Evolutionary conservation across 2,888 invertebrate genomes (phyloP).

Genomic region (Drosophila macrothrix): DNA sequence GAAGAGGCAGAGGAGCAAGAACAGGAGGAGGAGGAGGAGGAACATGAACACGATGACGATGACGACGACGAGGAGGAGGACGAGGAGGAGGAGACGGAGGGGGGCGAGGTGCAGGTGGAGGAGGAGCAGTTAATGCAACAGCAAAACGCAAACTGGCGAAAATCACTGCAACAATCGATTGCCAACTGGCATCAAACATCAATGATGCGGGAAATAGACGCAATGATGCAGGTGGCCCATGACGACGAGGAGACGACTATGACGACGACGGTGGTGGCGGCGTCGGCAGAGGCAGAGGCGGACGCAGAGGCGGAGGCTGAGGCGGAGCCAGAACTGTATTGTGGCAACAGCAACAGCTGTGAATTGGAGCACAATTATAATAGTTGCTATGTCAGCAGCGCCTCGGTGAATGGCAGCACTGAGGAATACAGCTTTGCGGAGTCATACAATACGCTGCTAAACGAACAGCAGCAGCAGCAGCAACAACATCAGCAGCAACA

Average conservation of each 20-base stretch:
- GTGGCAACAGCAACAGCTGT: slow-evolving; percentile 15
- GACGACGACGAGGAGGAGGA: neutral
- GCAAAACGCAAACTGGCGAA: slow-evolving; percentile 59
- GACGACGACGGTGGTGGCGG: neutral
- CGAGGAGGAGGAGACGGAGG: neutral
- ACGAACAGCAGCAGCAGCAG: slow-evolving; percentile 58
- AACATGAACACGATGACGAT: slow-evolving; percentile 15
- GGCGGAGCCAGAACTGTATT: slow-evolving; percentile 1
- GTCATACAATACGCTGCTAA: slow-evolving; percentile 83
- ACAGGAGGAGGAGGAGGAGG: slow-evolving; percentile 18
- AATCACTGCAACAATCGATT: slow-evolving; percentile 38
- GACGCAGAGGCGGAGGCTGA: slow-evolving; percentile 6
- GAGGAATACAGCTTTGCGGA: slow-evolving; percentile 83
- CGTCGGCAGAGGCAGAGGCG: neutral
- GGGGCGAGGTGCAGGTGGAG: neutral
- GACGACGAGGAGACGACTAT: slow-evolving; percentile 3
- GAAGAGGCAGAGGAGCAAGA: slow-evolving; percentile 25
- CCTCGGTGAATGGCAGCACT: slow-evolving; percentile 40
- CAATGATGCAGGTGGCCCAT: neutral
- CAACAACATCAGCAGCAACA: slow-evolving; percentile 29
- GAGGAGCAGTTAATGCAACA: slow-evolving; percentile 17
- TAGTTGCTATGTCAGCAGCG: slow-evolving; percentile 40
- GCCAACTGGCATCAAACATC: slow-evolving; percentile 38
- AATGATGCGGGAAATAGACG: slow-evolving; percentile 14
- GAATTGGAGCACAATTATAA: slow-evolving; percentile 55